Base-by-base conservation (phyloP, 2,113 vertebrate genomes). In the Alligator mississippiensis region DNA sequence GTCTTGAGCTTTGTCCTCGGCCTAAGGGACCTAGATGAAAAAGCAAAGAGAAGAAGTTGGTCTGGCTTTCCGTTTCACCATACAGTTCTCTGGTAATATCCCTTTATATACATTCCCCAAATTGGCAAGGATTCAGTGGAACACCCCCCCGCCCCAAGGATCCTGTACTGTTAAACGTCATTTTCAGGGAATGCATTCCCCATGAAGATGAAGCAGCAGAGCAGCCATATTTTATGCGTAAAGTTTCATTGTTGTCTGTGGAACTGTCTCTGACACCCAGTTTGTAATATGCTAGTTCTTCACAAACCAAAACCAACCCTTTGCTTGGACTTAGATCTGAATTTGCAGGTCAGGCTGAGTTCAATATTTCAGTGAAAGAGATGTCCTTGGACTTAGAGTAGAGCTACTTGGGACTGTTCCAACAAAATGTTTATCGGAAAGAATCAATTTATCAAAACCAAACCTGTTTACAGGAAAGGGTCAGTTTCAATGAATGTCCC, bases 21-120 rank as follows among this genome's bases (percentile, higher is more conserved):
- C 25, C 78, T 4, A n/a, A 11, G 0, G 95, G 89, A 96, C 96
- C 97, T 97, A 57, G 59, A 63, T n/a, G 19, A 58, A 58, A 30
- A 91, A 66, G 6, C 77, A 58, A 95, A 77, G 27, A 94, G 54
- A 94, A 76, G 25, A 21, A 28, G 78, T 91, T 90, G 58, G 22
- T 38, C 62, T 72, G 70, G 15, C 19, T 54, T 30, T n/a, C 4
- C 0, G 4, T 60, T 80, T 63, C 76, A 55, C 15, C 1, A 0
- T 0, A 4, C 0, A 3, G 16, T 38, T 66, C 87, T 66, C 66
- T 28, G 21, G 2, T 11, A 34, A 12, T 4, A 11, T 63, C 18
- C 34, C 11, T 38, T 77, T 82, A 22, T 27, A 3, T 0, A 4
- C 77, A 6, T 21, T 13, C 19, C 11, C 3, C 4, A 47, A 5